Conservation (phyloP, 1,140 invertebrate species). For the Arctopsyche grandis region DNA sequence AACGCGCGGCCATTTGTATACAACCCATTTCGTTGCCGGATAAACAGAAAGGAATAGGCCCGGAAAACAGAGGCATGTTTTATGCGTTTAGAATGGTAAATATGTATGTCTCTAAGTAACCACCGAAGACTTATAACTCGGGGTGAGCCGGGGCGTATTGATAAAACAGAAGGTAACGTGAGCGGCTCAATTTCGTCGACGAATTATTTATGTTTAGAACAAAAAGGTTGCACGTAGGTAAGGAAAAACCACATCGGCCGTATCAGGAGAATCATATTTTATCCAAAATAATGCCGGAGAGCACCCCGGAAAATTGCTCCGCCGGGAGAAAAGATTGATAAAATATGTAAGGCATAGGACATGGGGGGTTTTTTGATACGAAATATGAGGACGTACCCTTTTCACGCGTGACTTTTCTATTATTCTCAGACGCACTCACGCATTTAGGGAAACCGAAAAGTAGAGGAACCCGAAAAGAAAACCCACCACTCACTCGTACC, state of each 20-base stretch:
- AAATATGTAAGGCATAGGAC: conserved; percentile 51
- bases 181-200: conserved; percentile 46
- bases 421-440: conserved; percentile 40
- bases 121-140: conserved; percentile 15
- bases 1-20: conserved; percentile 35
- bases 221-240: conserved; percentile 41
- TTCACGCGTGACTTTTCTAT: conserved; percentile 48
- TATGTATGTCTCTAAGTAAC: conserved; percentile 34
- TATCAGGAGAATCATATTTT: conserved; percentile 55
- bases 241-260: conserved; percentile 48
- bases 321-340: conserved; percentile 50
- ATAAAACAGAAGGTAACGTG: conserved; percentile 38
- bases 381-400: conserved; percentile 43
- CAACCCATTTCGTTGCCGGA: conserved; percentile 27
- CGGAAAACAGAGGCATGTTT: conserved; percentile 37
- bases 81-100: conserved; percentile 41
- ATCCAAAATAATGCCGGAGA: conserved; percentile 53
- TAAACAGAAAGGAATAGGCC: conserved; percentile 10
- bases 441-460: conserved; percentile 24
- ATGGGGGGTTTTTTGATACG: conserved; percentile 35
- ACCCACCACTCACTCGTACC: background rate
- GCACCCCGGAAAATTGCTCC: conserved; percentile 50
- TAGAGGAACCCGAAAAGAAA: background rate
- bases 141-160: conserved; percentile 4
- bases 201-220: conserved; percentile 52